Percentiles rank a stretch among this genome's conserved stretches.
Conservation (phyloP, 2,797 vertebrate species). For the Thalassophryne amazonica region DNA sequence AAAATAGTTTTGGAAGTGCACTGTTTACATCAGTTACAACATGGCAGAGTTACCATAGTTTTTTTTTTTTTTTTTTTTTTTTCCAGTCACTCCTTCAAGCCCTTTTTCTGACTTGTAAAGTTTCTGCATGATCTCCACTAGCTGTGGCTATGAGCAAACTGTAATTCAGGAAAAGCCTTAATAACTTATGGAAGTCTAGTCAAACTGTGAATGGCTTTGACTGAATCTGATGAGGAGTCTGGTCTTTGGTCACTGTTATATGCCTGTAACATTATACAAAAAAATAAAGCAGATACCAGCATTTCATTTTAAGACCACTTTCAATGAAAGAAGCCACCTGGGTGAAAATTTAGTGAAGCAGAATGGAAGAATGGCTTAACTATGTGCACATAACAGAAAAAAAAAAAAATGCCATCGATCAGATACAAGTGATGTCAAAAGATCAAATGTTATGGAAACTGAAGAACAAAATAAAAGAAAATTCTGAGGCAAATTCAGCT, state of each 20-base stretch:
- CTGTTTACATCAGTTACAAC: too few relatives aligned
- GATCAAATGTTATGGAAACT: too few relatives aligned
- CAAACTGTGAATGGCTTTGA: conserved; percentile 26
- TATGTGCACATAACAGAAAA: too few relatives aligned
- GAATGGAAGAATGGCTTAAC: too few relatives aligned
- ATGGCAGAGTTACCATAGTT: conserved; percentile 14
- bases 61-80: conserved; percentile 50
- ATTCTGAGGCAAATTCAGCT: too few relatives aligned
- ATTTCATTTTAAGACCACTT: not conserved
- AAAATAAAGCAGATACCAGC: not conserved
- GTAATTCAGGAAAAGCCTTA: conserved; percentile 34
- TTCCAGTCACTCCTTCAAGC: not conserved
- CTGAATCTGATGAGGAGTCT: conserved; percentile 20
- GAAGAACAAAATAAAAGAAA: too few relatives aligned
- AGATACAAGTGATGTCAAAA: too few relatives aligned
- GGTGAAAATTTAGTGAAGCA: too few relatives aligned
- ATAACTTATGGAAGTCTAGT: conserved; percentile 14
- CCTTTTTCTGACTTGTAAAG: conserved; percentile 28
- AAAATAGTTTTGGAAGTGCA: too few relatives aligned
- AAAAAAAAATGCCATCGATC: too few relatives aligned
- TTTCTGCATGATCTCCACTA: not conserved
- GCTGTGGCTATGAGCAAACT: conserved; percentile 20
- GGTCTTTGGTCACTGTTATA: conserved; percentile 7
- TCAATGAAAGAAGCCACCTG: too few relatives aligned
- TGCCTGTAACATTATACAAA: not conserved